These are phyloP conservation scores for Osmoderma eremita DNA, from an alignment of 2,888 invertebrate species.

Conservation along the genomic window DNA sequence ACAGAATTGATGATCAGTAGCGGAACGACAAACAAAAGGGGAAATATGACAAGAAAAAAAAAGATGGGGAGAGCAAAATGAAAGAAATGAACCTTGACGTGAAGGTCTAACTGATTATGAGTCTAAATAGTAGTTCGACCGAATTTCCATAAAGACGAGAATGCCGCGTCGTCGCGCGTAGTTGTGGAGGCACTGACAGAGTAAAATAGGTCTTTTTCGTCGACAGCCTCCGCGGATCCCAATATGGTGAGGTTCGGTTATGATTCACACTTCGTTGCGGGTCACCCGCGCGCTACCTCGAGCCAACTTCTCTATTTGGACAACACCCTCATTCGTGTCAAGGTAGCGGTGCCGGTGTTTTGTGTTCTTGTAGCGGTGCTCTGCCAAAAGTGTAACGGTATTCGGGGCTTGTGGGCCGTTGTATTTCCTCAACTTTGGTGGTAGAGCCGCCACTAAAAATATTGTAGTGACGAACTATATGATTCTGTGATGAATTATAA, in stretches of 20 bases:
- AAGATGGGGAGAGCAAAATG: too few relatives aligned
- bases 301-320: slow-evolving; percentile 38
- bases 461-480: too few relatives aligned
- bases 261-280: slow-evolving; percentile 39
- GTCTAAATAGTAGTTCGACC: slow-evolving; percentile 15
- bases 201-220: slow-evolving; percentile 31
- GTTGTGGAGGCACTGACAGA: slow-evolving; percentile 36
- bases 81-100: slow-evolving; percentile 24
- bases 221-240: slow-evolving; percentile 40
- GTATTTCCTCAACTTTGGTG: not conserved
- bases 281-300: slow-evolving; percentile 36
- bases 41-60: too few relatives aligned
- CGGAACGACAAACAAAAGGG: too few relatives aligned
- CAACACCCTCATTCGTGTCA: slow-evolving; percentile 43
- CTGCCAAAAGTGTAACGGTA: slow-evolving; percentile 33
- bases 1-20: too few relatives aligned
- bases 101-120: slow-evolving; percentile 26
- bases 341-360: slow-evolving; percentile 34
- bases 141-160: slow-evolving; percentile 37
- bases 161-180: slow-evolving; percentile 14
- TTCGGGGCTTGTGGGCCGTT: slow-evolving; percentile 15
- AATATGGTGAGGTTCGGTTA: slow-evolving; percentile 40
- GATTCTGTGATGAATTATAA: too few relatives aligned
- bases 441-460: too few relatives aligned
- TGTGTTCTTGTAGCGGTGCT: slow-evolving; percentile 21